Evolutionary conservation across 1,140 invertebrate genomes (phyloP).

Genomic region (Drosophila bipectinata): DNA sequence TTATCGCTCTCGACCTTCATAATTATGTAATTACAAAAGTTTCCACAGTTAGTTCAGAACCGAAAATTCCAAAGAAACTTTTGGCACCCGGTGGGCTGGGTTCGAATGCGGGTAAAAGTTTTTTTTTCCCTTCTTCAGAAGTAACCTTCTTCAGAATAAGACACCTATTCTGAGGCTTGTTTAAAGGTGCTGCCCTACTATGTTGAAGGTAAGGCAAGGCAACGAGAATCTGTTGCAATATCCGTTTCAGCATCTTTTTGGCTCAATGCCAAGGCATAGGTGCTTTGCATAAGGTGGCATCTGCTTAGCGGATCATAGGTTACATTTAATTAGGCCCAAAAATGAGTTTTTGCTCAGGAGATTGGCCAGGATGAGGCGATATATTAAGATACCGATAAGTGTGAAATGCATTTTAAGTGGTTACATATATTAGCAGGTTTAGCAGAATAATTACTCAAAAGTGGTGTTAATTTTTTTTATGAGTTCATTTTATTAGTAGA

Average conservation of each 20-base stretch:
- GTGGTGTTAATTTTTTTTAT: neutral
- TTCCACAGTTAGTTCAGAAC: constrained; percentile 40
- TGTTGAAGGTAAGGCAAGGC: neutral
- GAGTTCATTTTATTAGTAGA: constrained; percentile 15
- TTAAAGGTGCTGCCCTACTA: constrained; percentile 4
- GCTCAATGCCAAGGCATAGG: constrained; percentile 8
- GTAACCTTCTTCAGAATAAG: neutral
- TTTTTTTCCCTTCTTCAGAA: constrained; percentile 23
- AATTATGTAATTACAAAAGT: constrained; percentile 81
- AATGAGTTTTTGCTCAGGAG: constrained; percentile 57
- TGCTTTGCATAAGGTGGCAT: constrained; percentile 65
- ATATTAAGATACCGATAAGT: neutral
- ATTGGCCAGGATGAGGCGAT: constrained; percentile 19
- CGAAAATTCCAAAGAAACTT: constrained; percentile 64
- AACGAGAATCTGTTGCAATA: constrained; percentile 29
- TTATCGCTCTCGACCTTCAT: constrained; percentile 68
- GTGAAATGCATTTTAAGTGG: constrained; percentile 18
- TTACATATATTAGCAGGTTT: constrained; percentile 13
- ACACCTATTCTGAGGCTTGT: constrained; percentile 13
- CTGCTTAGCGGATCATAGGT: constrained; percentile 65
- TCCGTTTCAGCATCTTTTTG: constrained; percentile 10
- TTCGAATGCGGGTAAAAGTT: constrained; percentile 65
- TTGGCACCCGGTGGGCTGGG: constrained; percentile 19
- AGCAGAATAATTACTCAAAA: constrained; percentile 7
- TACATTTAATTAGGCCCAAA: constrained; percentile 71